These are phyloP conservation scores for Cettia cetti DNA, from an alignment of 2,113 vertebrate genomes.

Conservation along the genomic window DNA sequence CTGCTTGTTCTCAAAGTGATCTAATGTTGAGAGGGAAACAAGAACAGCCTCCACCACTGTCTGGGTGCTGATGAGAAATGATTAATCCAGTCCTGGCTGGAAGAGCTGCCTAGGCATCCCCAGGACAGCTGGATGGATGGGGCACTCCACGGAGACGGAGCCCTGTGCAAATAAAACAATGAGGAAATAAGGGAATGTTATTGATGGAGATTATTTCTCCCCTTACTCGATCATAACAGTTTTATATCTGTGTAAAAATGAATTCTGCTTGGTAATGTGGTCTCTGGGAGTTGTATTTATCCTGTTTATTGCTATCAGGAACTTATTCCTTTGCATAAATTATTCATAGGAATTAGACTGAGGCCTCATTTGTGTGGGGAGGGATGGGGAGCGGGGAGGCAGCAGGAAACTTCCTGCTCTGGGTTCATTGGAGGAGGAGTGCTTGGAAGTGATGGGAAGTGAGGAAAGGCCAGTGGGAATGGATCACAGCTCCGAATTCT, in stretches of 20 bases:
- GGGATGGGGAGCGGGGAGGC: neutral
- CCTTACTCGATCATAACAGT: slow-evolving; percentile 45
- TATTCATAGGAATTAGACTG: slow-evolving; percentile 48
- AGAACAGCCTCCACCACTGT: slow-evolving; percentile 12
- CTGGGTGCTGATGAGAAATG: slow-evolving; percentile 40
- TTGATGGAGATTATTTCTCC: slow-evolving; percentile 43
- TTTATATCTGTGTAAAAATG: slow-evolving; percentile 54
- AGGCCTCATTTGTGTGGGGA: neutral
- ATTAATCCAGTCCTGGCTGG: slow-evolving; percentile 46
- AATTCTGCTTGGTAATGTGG: slow-evolving; percentile 34
- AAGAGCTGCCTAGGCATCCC: neutral
- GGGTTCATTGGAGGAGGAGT: neutral
- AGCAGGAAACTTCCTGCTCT: neutral
- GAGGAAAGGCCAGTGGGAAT: neutral
- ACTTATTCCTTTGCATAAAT: slow-evolving; percentile 61
- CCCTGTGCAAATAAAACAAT: slow-evolving; percentile 39
- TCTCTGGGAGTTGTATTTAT: slow-evolving; percentile 62
- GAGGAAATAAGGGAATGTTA: slow-evolving; percentile 21
- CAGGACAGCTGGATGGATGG: slow-evolving; percentile 41
- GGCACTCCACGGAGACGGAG: neutral
- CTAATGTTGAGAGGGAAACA: neutral
- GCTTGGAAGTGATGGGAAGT: neutral
- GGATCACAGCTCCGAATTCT: too few species aligned
- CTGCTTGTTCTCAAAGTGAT: slow-evolving; percentile 38
- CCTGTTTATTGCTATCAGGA: slow-evolving; percentile 49